Evolutionary conservation across 2,797 vertebrate species (phyloP), one percentile per base, ranked within the genome.

Genomic region (Cottoperca gobio): DNA sequence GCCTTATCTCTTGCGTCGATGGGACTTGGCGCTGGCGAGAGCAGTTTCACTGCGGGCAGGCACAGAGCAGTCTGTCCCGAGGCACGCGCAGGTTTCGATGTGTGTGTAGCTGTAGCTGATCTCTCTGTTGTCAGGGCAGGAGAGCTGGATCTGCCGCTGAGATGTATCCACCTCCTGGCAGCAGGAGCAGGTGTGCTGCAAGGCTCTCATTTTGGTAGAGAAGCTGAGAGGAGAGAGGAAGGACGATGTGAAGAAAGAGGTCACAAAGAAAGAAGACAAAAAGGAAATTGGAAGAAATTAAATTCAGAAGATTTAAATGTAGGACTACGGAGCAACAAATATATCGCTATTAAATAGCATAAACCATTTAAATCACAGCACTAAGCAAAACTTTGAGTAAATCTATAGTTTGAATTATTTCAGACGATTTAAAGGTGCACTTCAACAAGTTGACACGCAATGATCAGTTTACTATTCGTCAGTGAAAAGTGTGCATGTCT

Each of bases 111-210:
- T 84, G 81, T 92, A 92, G 5, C 52, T 80, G 13, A 96, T 2
- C 64, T 53, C 72, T 0, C 88, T 87, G 46, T 89, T 93, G 3
- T 93, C 37, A 0, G 92, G 84, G 67, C 97, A 98, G 72, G 49
- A 40, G 66, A 98, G 78, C 40, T 90, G 72, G 55, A 94, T 82
- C 2, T 86, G 73, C 17, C 73, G 87, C 71, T 90, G 3, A 1
- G 93, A 95, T 19, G 89, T 92, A 73, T 68, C 73, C 49, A 81
- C 69, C 85, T 97, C 96, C 79, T 90, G 95, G 78, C 97, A 98
- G 86, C 96, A 98, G 69, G 88, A 86, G 65, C 97, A 97, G 31
- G 76, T 89, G 52, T 90, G 94, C 72, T 95, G 73, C 84, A 96
- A 73, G 39, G 89, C 76, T 57, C 42, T 86, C 17, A 85, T 73